Conservation (phyloP, 2,888 invertebrate genomes). For the Drosophila pullipes region DNA sequence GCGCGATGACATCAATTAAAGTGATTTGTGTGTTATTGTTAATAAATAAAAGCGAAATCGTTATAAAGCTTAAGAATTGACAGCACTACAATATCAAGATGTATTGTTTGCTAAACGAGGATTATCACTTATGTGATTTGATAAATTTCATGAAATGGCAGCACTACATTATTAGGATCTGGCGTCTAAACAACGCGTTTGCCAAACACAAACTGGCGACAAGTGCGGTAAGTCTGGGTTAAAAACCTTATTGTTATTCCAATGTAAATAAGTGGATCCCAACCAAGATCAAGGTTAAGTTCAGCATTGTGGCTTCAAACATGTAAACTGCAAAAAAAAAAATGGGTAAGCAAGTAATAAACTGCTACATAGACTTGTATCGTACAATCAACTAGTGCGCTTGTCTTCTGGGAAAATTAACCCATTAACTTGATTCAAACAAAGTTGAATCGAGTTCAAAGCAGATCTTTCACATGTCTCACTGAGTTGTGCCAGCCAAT, state of each 20-base stretch:
- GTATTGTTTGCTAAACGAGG: neutral
- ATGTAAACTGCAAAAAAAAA: constrained; percentile 22
- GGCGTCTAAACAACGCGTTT: constrained; percentile 18
- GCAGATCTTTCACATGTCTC: neutral
- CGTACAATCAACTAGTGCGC: constrained; percentile 24
- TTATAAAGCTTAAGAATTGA: neutral
- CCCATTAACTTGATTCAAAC: constrained; percentile 37
- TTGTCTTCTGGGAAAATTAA: constrained; percentile 47
- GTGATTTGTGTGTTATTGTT: constrained; percentile 1
- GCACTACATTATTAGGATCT: neutral
- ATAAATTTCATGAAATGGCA: neutral
- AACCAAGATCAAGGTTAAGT: constrained; percentile 48
- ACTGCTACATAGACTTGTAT: neutral
- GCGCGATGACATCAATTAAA: neutral
- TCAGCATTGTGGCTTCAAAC: constrained; percentile 24
- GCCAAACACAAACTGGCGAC: constrained; percentile 27
- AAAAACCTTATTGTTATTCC: constrained; percentile 22
- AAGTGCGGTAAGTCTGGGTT: constrained; percentile 27
- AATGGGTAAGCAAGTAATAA: constrained; percentile 15
- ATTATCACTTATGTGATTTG: neutral
- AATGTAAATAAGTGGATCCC: constrained; percentile 4
- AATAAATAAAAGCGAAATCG: neutral
- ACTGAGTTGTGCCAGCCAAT: constrained; percentile 12
- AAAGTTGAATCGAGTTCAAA: constrained; percentile 51
- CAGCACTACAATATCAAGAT: neutral